Base-by-base conservation (phyloP, 2,797 vertebrate genomes). In the Moxostoma hubbsi region DNA sequence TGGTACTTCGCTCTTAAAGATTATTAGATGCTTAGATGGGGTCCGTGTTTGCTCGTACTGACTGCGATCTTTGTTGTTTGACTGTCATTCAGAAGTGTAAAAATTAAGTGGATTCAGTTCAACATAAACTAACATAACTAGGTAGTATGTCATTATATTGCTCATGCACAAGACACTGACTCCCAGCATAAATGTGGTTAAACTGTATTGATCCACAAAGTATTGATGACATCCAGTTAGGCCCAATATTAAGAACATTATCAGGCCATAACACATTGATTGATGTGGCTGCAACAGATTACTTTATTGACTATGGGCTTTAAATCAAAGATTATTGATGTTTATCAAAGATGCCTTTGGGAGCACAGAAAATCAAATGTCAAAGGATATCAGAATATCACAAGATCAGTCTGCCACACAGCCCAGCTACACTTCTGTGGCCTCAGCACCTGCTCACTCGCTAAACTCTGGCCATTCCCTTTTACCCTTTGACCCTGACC, bases 401-500 rank as follows among this genome's bases (percentile, higher is more conserved):
- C 1, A 6, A 9, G 9, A 65, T 69, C 24, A 16, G 12, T 36
- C 36, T 36, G 36, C 36, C 36, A 36, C 36, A 36, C 36, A 36
- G 13, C 51, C 43, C 24, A 71, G 71, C 18, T 81, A 49, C n/a
- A 16, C 73, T 45, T 57, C 13, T 62, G 11, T 77, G 73, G 68
- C 51, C 65, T 71, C 43, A 64, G 72, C 86, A 85, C 81, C 86
- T 87, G 81, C 81, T 80, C 70, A 6, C 65, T 6, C 24, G 16
- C 67, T 75, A 66, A 80, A 76, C 76, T 64, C 73, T 8, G 51
- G 49, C 75, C 36, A 54, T 80, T 81, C 74, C 18, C 79, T 81
- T 79, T 74, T 80, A 74, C 71, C 67, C 78, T 70, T 83, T 81
- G 75, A 76, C 84, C 77, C 75, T 57, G 61, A 51, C 75, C 74